These are phyloP conservation scores for Cephus pygmeus DNA, from an alignment of 2,888 invertebrate genomes.

Conservation along the genomic window DNA sequence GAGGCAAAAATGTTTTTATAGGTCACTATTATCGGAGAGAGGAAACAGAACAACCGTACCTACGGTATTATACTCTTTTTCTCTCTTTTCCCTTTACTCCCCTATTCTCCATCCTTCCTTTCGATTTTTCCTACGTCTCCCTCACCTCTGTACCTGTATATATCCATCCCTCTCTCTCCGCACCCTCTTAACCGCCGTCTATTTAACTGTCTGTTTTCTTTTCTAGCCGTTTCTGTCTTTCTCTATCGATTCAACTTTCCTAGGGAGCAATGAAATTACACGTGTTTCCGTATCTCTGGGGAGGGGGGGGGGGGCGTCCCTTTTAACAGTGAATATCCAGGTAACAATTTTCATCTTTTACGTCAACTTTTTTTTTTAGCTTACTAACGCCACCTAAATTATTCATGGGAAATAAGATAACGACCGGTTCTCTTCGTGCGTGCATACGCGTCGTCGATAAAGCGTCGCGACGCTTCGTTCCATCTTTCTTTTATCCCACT, in stretches of 20 bases:
- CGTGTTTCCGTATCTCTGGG: not conserved
- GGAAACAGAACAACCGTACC: conserved; percentile 4
- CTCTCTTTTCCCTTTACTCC: not conserved
- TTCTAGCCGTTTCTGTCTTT: not conserved
- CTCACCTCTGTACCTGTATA: not conserved
- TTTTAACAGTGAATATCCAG: not conserved
- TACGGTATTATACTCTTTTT: not conserved
- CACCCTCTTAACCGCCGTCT: too few relatives aligned
- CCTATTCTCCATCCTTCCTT: not conserved
- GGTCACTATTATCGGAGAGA: not conserved
- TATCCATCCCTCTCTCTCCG: too few relatives aligned
- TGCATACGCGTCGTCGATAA: not conserved
- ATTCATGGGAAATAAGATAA: conserved; percentile 51
- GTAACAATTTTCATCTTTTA: not conserved
- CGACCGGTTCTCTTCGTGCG: conserved; percentile 24
- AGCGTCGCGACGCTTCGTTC: not conserved
- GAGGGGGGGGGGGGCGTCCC: too few relatives aligned
- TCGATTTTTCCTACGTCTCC: conserved; percentile 1
- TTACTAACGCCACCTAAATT: conserved; percentile 45
- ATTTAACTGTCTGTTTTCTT: too few relatives aligned
- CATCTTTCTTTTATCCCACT: not conserved
- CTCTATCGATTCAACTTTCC: conserved; percentile 17
- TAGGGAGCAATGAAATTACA: conserved; percentile 17
- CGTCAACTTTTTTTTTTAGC: conserved; percentile 34
- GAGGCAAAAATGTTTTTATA: conserved; percentile 2